Evolutionary conservation across 2,113 vertebrate genomes (phyloP).

Genomic region (Chaetops frenatus): DNA sequence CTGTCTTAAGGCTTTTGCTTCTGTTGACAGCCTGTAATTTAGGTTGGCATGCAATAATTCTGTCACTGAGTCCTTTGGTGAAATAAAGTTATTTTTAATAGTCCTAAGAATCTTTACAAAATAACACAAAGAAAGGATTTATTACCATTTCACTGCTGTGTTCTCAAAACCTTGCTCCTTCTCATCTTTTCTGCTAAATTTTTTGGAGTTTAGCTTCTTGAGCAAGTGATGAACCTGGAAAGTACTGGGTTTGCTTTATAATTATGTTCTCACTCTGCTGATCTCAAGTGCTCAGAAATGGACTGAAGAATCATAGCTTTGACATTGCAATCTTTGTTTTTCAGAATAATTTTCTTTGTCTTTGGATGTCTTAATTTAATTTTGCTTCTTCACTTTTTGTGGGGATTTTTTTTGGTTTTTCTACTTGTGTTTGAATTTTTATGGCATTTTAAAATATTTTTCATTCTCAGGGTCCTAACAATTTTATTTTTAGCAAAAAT

Average conservation of each 20-base stretch:
- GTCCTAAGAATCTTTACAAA: neutral
- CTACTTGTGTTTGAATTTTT: neutral
- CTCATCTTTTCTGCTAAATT: neutral
- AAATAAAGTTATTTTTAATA: neutral
- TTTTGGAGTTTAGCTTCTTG: neutral
- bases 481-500: neutral
- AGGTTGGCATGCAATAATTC: neutral
- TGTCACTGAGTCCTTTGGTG: neutral
- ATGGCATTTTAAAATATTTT: neutral
- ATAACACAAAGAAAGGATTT: neutral
- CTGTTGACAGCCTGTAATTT: conserved; percentile 22
- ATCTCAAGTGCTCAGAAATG: neutral
- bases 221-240: neutral
- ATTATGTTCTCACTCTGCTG: neutral
- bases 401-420: too few species aligned
- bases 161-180: neutral
- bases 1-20: neutral
- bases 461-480: neutral
- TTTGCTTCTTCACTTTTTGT: accelerated
- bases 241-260: neutral
- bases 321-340: neutral
- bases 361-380: neutral
- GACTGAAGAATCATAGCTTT: neutral
- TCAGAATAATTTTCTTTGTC: neutral
- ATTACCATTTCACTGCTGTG: neutral